phyloP scores from a whole-genome alignment of 2,113 vertebrate species.

The Passerina amoena region DNA sequence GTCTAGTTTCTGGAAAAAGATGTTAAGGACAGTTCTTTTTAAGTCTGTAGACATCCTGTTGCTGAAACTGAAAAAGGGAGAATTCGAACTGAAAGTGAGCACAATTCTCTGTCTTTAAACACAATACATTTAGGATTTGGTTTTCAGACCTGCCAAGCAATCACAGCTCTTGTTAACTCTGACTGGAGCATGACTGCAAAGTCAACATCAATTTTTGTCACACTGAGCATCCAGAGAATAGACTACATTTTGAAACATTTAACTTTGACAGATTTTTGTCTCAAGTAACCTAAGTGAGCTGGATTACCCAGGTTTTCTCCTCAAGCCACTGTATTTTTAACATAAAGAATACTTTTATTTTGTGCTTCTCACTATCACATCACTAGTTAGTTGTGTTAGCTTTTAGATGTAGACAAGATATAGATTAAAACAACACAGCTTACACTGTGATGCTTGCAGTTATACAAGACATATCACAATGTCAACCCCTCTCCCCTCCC shows the following conservation, averaged over 20 bases:
- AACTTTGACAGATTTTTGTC: not conserved
- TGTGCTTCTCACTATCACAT: not conserved
- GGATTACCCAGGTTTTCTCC: not conserved
- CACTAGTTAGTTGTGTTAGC: not conserved
- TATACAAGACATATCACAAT: not conserved
- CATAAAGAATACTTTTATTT: not conserved
- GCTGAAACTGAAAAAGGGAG: not conserved
- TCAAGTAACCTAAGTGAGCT: not conserved
- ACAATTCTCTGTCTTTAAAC: not conserved
- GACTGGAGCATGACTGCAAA: not conserved
- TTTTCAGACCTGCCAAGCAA: not conserved
- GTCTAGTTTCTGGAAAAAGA: conserved; percentile 78
- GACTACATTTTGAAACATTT: not conserved
- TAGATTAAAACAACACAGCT: not conserved
- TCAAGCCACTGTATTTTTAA: not conserved
- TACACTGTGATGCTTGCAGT: not conserved
- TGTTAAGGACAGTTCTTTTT: conserved; percentile 67
- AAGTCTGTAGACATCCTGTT: not conserved
- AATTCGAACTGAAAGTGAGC: not conserved
- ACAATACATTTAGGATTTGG: not conserved
- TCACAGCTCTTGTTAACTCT: not conserved
- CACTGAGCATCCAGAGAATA: not conserved
- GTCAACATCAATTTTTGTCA: not conserved
- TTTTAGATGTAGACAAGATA: not conserved
- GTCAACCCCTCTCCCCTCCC: accelerated